Evolutionary conservation across 2,797 vertebrate species (phyloP), one percentile per base, ranked within the genome.

Genomic region (Phoebastria nigripes): DNA sequence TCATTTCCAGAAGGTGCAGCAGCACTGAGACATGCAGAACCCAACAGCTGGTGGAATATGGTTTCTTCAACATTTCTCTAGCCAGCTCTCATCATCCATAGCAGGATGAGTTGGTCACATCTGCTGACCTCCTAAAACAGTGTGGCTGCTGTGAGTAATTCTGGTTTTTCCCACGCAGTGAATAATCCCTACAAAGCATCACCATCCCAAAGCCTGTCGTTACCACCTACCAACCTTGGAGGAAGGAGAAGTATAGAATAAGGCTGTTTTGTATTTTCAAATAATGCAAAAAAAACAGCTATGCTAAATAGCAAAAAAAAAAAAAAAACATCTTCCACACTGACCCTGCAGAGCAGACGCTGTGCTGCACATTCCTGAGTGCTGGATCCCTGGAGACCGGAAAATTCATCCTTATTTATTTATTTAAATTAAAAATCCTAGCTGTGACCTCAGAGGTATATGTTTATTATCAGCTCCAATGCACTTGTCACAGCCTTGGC

Each of bases 381-480:
- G 88, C 89, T 72, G 54, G n/a, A 81, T 97, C 90, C 90, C 83
- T 91, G 76, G 94, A 96, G 96, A 97, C 78, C 24, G 20, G 87
- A 97, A 97, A 97, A 95, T 94, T 97, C 94, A 95, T 87, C 73
- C 70, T 96, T 97, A 93, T 94, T 93, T 96, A 94, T 96, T 97
- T 96, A 93, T 97, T 97, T 95, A 96, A 85, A 94, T 95, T 66
- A 66, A 76, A 84, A 94, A 59, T 79, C 89, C 88, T 97, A 96
- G 91, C 94, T 19, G 4, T 97, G 97, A 97, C 97, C 97, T 97
- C 94, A 97, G 94, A 98, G 96, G 92, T 98, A 87, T 94, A 93
- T 97, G 95, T 93, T 97, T 98, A 97, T 97, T 97, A 98, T 97
- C 97, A 97, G 96, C 96, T 97, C 95, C 92, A 97, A 82, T 96